Percentiles rank a stretch among this genome's conserved stretches.
Conservation (phyloP, 2,797 vertebrate genomes). For the Hybognathus amarus region DNA sequence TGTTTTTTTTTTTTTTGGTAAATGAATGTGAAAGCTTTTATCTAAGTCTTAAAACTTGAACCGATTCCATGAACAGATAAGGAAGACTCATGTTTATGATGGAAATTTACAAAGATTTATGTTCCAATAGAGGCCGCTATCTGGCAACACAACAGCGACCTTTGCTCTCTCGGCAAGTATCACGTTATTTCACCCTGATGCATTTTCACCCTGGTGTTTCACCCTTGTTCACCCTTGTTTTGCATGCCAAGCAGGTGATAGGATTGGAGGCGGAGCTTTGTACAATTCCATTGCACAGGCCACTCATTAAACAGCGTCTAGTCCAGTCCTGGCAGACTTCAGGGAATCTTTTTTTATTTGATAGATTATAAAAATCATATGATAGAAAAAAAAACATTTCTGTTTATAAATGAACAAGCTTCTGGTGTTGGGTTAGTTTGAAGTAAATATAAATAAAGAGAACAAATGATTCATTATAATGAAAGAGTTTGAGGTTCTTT, state of each 20-base stretch:
- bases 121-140: conserved; percentile 49
- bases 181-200: conserved; percentile 68
- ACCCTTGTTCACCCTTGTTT: conserved; percentile 63
- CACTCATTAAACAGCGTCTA: conserved; percentile 22
- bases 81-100: conserved; percentile 14
- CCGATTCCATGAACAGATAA: conserved; percentile 29
- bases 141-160: conserved; percentile 48
- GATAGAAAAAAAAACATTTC: no score
- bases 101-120: conserved; percentile 35
- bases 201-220: conserved; percentile 65
- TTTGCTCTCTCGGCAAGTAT: conserved; percentile 66
- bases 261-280: conserved; percentile 58
- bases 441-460: not conserved
- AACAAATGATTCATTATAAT: conserved; percentile 33
- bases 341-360: conserved; percentile 13
- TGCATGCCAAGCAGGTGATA: conserved; percentile 62
- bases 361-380: no score
- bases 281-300: conserved; percentile 52
- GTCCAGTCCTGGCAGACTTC: conserved; percentile 8
- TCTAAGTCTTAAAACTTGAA: conserved; percentile 23
- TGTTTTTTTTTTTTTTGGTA: not conserved
- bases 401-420: not conserved
- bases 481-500: conserved; percentile 46
- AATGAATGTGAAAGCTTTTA: conserved; percentile 10
- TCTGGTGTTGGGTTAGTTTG: conserved; percentile 34